These are phyloP conservation scores for Liasis olivaceus DNA, from an alignment of 2,797 vertebrate species.

Conservation along the genomic window DNA sequence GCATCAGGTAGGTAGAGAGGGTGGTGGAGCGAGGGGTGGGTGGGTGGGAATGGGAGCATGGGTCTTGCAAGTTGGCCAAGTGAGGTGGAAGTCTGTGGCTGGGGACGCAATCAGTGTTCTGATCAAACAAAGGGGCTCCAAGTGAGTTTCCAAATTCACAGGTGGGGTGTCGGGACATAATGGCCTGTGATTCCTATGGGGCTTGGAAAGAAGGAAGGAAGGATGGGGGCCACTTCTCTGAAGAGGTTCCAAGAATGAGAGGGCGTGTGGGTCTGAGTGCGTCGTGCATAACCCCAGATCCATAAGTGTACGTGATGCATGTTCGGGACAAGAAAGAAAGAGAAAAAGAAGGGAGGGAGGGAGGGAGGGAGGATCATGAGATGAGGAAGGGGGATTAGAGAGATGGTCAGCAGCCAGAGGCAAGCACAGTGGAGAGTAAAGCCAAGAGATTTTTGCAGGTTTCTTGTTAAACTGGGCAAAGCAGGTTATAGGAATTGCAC, in stretches of 20 bases:
- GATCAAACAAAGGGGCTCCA: background rate
- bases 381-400: too few relatives aligned
- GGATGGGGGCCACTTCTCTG: background rate
- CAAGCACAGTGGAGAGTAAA: slow-evolving; percentile 1
- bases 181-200: background rate
- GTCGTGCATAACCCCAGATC: background rate
- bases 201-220: background rate
- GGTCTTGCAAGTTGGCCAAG: background rate
- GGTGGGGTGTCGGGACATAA: background rate
- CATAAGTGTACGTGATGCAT: background rate
- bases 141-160: background rate
- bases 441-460: background rate
- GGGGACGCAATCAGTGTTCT: background rate
- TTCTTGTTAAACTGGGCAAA: slow-evolving; percentile 12
- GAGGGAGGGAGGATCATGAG: background rate
- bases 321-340: background rate
- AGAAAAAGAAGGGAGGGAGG: background rate
- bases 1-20: background rate
- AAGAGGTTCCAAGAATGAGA: too few relatives aligned
- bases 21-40: background rate
- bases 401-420: background rate
- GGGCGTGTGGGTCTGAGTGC: background rate
- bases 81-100: background rate
- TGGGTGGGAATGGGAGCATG: background rate
- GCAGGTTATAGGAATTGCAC: background rate